phyloP scores from a whole-genome alignment of 1,140 invertebrate species.

The Amyelois transitella region DNA sequence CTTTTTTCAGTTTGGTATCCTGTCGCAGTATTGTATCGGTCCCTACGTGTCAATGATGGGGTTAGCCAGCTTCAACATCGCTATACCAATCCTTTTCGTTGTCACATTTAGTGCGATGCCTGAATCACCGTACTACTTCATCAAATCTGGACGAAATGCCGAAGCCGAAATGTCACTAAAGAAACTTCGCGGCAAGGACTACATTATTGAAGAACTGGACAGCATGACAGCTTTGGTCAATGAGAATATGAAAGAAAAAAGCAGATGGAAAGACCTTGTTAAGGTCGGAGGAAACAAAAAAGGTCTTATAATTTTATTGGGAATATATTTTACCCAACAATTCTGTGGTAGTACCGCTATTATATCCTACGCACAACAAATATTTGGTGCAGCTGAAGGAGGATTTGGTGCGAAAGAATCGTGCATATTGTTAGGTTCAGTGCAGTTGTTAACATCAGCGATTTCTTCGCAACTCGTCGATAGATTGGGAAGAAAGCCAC shows the following conservation, averaged over 20 bases:
- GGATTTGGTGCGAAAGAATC: constrained; percentile 66
- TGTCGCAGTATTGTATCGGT: constrained; percentile 81
- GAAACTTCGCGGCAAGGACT: constrained; percentile 76
- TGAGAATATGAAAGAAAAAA: constrained; percentile 72
- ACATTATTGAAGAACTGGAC: constrained; percentile 78
- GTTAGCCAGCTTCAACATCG: constrained; percentile 75
- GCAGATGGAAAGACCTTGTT: constrained; percentile 76
- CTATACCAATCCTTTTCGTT: constrained; percentile 77
- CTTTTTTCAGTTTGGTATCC: constrained; percentile 77
- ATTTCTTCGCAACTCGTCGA: constrained; percentile 81
- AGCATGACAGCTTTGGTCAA: constrained; percentile 76
- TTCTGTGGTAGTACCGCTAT: constrained; percentile 85
- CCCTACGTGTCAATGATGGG: constrained; percentile 76
- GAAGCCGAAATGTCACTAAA: constrained; percentile 78
- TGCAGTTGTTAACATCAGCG: constrained; percentile 80
- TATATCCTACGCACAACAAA: constrained; percentile 83
- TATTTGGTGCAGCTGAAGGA: constrained; percentile 77
- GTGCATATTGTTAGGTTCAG: constrained; percentile 79
- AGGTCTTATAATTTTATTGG: constrained; percentile 78
- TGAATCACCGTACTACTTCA: constrained; percentile 85
- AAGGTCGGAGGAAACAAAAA: constrained; percentile 76
- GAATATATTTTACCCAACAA: constrained; percentile 84
- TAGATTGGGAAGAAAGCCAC: constrained; percentile 79
- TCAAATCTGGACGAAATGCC: constrained; percentile 74
- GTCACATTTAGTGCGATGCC: constrained; percentile 82